Evolutionary conservation across 2,888 invertebrate species (phyloP), one percentile per base, ranked within the genome.

Genomic region (Fragum sueziense): DNA sequence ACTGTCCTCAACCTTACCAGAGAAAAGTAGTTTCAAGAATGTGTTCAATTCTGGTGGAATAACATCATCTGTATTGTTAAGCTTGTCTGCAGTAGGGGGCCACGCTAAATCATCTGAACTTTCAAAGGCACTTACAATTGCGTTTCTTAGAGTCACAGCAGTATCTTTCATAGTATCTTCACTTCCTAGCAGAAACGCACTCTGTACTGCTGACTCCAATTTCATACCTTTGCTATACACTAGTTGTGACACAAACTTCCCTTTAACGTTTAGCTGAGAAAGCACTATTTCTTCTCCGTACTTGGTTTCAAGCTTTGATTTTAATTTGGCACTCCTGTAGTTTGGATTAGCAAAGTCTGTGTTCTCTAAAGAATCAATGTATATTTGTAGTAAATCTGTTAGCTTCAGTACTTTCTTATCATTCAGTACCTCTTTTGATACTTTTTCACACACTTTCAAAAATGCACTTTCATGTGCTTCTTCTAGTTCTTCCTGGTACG

Each of bases 81-180:
- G 29, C 14, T 73, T 31, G 14, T 74, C 57, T 29, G 74, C 68
- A 41, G 67, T 76, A 20, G 74, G 79, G 33, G 79, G 74, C 76
- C 76, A 79, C 52, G n/a, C 6, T 29, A 76, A n/a, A 14, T 70
- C 65, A 54, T 20, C 27, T 17, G 73, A 61, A 29, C 51, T 37
- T 20, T 76, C 59, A 57, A 70, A 80, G n/a, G 69, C 70, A 27
- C 51, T 69, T 17, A 74, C 11, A 25, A 81, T 71, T 4, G 54
- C 27, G 14, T 52, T 47, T 34, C 74, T 34, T 37, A 81, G 57
- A 41, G 59, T 27, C 31, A 27, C 7, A 61, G 62, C 77, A 61
- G 70, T 17, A 20, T 81, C 72, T 22, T 31, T 27, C 62, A 70
- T 9, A 31, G 62, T 33, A 52, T 72, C 37, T 37, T 59, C 52